A percentile compares a stretch with the other conserved stretches of the same genome.
phyloP scores from a whole-genome alignment of 1,140 invertebrate genomes.

The Drosophila guanche region DNA sequence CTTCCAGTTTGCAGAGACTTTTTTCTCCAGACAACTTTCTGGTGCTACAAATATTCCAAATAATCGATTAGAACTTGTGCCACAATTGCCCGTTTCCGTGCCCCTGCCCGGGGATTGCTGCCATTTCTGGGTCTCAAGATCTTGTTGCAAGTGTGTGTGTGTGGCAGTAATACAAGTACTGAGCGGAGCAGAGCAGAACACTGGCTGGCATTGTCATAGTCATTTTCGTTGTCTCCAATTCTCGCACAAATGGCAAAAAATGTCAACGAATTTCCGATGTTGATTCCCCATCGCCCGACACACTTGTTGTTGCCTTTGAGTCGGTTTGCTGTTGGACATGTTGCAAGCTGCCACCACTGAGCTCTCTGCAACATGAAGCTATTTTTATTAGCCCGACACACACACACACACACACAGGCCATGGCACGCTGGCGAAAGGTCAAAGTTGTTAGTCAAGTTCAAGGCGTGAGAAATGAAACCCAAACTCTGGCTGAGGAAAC shows the following conservation, averaged over 20 bases:
- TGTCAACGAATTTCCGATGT: constrained; percentile 76
- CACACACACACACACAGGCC: constrained; percentile 4
- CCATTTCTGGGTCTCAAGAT: background rate
- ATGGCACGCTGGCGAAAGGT: constrained; percentile 15
- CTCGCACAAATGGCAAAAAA: constrained; percentile 72
- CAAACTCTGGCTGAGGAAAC: background rate
- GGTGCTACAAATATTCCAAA: too few relatives aligned
- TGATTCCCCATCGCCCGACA: constrained; percentile 42
- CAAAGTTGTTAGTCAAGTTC: constrained; percentile 44
- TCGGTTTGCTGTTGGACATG: constrained; percentile 15
- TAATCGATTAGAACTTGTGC: too few relatives aligned
- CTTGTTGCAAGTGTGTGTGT: constrained; percentile 27
- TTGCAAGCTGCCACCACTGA: background rate
- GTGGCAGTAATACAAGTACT: constrained; percentile 54
- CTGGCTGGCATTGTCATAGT: constrained; percentile 20
- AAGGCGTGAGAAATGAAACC: constrained; percentile 50
- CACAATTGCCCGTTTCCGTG: too few relatives aligned
- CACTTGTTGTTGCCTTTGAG: constrained; percentile 42
- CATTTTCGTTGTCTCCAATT: constrained; percentile 59
- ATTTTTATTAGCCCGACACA: constrained; percentile 68
- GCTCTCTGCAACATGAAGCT: constrained; percentile 63
- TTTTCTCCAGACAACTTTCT: too few relatives aligned
- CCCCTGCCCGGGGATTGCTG: too few relatives aligned
- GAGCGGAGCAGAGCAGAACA: constrained; percentile 4
- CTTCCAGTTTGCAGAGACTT: too few relatives aligned